Evolutionary conservation across 2,888 invertebrate genomes (phyloP).

Genomic region (Tryphoninae sp.): DNA sequence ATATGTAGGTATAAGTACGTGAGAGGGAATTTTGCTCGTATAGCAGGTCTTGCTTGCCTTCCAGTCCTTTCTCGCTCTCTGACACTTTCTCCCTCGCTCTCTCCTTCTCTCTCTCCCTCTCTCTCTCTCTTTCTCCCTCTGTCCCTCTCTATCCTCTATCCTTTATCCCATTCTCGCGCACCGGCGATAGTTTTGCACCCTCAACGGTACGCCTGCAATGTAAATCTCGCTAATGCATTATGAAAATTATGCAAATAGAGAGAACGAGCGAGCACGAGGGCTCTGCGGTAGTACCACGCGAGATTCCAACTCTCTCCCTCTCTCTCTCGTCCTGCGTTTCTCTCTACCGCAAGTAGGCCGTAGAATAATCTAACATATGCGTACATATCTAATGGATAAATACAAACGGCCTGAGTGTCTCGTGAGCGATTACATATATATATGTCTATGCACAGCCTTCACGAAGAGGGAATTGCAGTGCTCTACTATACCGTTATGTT

Average conservation of each 20-base stretch:
- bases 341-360: conserved; percentile 49
- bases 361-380: conserved; percentile 55
- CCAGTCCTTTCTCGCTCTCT: conserved; percentile 38
- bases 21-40: conserved; percentile 46
- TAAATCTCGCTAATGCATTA: conserved; percentile 75
- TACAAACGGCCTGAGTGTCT: conserved; percentile 35
- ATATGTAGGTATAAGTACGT: conserved; percentile 31
- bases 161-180: conserved; percentile 41
- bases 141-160: conserved; percentile 46
- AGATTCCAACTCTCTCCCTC: conserved; percentile 50
- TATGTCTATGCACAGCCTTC: not conserved
- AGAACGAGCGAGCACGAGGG: conserved; percentile 51
- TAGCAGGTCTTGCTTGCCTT: conserved; percentile 42
- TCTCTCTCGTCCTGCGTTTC: conserved; percentile 10
- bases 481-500: not conserved
- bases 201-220: conserved; percentile 66
- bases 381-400: conserved; percentile 57
- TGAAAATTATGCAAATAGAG: conserved; percentile 76
- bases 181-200: conserved; percentile 59
- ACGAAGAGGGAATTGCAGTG: not conserved
- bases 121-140: conserved; percentile 48
- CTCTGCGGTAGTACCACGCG: conserved; percentile 43
- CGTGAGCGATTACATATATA: not conserved
- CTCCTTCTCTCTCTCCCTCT: conserved; percentile 45
- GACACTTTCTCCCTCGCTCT: conserved; percentile 42